Percentiles rank a stretch among this genome's conserved stretches.
These are phyloP conservation scores for Phyllostomus hastatus DNA, from an alignment of 2,113 vertebrate species.

Conservation along the genomic window DNA sequence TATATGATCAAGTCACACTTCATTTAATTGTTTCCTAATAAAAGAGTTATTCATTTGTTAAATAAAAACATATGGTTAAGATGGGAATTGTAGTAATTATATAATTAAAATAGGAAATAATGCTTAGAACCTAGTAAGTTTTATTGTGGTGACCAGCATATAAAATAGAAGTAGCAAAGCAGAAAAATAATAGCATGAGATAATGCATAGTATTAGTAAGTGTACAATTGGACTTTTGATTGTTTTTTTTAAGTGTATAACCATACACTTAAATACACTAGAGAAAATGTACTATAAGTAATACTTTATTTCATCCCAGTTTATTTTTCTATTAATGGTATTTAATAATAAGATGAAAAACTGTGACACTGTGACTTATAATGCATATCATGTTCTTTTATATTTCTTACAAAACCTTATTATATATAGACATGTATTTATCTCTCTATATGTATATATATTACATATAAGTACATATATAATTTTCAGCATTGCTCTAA, in stretches of 20 bases:
- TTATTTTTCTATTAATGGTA: background rate
- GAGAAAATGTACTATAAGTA: background rate
- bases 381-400: background rate
- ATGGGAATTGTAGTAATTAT: background rate
- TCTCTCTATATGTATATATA: background rate
- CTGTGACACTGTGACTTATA: background rate
- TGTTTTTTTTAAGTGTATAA: background rate
- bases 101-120: background rate
- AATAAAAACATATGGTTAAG: conserved; percentile 26
- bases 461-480: background rate
- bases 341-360: background rate
- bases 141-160: background rate
- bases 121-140: background rate
- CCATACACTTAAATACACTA: background rate
- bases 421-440: background rate
- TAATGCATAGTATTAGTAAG: background rate
- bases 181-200: background rate
- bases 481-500: background rate
- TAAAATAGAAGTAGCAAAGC: background rate
- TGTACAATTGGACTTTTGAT: background rate
- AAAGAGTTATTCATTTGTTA: background rate
- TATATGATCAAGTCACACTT: conserved; percentile 15
- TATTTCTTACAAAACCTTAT: background rate
- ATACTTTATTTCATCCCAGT: background rate
- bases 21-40: conserved; percentile 1